Percentiles rank a stretch among this genome's conserved stretches.
These are phyloP conservation scores for Pachyramphus minor DNA, from an alignment of 2,113 vertebrate species.

Conservation along the genomic window DNA sequence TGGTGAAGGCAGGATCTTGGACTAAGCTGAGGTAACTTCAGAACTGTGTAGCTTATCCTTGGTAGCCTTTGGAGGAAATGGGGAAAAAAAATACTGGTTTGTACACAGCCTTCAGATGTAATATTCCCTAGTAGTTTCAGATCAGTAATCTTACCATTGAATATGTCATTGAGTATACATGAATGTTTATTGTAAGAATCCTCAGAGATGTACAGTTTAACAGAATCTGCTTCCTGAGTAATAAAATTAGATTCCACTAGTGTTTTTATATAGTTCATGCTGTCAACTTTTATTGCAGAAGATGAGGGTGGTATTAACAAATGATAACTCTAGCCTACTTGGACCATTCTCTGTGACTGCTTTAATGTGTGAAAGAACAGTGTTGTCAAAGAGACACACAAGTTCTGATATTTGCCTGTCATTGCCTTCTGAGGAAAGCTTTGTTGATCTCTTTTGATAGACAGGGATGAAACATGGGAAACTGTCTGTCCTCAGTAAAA, in stretches of 20 bases:
- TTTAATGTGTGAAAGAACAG: neutral
- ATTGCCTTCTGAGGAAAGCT: neutral
- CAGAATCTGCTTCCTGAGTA: neutral
- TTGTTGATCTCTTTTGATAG: neutral
- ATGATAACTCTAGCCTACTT: neutral
- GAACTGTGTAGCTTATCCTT: neutral
- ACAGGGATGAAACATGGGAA: neutral
- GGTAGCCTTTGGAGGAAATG: neutral
- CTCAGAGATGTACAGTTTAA: neutral
- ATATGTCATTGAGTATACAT: neutral
- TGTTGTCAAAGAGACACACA: neutral
- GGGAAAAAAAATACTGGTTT: neutral
- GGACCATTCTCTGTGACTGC: neutral
- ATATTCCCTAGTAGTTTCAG: neutral
- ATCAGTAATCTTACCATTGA: neutral
- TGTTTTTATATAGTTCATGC: neutral
- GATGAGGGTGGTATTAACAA: neutral
- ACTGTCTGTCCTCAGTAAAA: neutral
- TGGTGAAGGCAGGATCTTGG: neutral
- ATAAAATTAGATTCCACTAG: neutral
- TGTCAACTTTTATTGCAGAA: neutral
- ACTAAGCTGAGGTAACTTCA: neutral
- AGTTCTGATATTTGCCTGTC: neutral
- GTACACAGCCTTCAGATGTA: neutral
- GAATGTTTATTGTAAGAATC: neutral